Conservation (phyloP, 2,888 invertebrate species). For the Lasius platythorax region DNA sequence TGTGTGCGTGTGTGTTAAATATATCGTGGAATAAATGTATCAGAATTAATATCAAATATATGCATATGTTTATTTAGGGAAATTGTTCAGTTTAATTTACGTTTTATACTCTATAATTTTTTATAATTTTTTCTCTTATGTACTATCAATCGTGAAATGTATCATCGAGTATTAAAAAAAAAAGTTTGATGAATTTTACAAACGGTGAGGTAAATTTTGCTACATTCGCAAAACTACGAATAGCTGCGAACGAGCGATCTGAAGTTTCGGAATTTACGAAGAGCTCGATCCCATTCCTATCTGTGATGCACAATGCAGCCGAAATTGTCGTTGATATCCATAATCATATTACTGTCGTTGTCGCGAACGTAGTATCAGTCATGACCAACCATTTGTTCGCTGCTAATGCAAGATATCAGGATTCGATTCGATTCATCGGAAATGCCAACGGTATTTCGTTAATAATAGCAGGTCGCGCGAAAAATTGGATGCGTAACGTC, state of each 20-base stretch:
- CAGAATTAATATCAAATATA: not conserved
- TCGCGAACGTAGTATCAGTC: constrained; percentile 35
- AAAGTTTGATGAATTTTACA: not conserved
- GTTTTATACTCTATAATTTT: not conserved
- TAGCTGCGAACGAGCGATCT: not conserved
- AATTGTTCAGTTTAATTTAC: not conserved
- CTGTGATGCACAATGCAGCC: not conserved
- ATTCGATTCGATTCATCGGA: not conserved
- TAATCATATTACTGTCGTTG: constrained; percentile 59
- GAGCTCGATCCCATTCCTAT: constrained; percentile 23
- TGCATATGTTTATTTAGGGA: not conserved
- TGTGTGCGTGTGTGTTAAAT: not conserved
- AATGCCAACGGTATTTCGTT: constrained; percentile 32
- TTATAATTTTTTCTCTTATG: too few species aligned
- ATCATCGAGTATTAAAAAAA: not conserved
- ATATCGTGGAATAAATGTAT: not conserved
- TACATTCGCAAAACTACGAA: not conserved
- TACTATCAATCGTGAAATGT: not conserved
- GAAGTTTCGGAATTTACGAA: constrained; percentile 18
- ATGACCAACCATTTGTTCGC: constrained; percentile 20
- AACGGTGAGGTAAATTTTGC: not conserved
- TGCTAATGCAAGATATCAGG: constrained; percentile 41
- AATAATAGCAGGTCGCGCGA: constrained; percentile 25
- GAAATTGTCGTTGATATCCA: constrained; percentile 54
- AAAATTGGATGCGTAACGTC: constrained; percentile 5